Base-by-base conservation (phyloP, 2,888 invertebrate species). In the Rhagonycha fulva region DNA sequence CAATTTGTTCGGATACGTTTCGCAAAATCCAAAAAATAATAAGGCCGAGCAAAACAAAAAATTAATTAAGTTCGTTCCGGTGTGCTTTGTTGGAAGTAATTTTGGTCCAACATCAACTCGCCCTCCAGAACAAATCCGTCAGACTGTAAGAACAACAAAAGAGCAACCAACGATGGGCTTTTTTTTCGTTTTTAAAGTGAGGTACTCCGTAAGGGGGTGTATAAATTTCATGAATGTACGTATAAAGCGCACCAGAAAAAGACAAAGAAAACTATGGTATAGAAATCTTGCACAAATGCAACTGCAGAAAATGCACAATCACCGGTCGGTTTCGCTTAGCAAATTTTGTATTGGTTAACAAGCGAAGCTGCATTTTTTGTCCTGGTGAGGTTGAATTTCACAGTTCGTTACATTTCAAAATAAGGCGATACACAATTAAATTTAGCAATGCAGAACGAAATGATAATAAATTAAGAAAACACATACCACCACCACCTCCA, bases 231-330 rank as follows among this genome's bases (percentile, higher is more conserved):
- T 12, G 12, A 32, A 32, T n/a, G 32, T 12, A 32, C 5, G 32
- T 12, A 32, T 32, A 32, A 32, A 47, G 47, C 47, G 47, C 47
- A 12, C n/a, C 47, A 66, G 24, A 66, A 66, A 66, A 66, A 24
- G 63, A 47, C 47, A 47, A 47, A 47, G 47, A 7, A 47, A 47
- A 47, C 47, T 47, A 47, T 47, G n/a, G 47, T 2, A 47, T n/a
- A 47, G n/a, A 47, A 47, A n/a, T 47, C 47, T 47, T 47, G 5
- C n/a, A 47, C 47, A 47, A 47, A 74, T 79, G 79, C 82, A 80
- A 82, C 80, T 81, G 80, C 81, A 80, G 76, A 82, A 82, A 82
- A 81, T 80, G 82, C 81, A 81, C 80, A 81, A 81, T 82, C 82
- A 82, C 81, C 80, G 78, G 81, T 79, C 78, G 75, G 76, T 74